Evolutionary conservation across 2,797 vertebrate species (phyloP), one percentile per base, ranked within the genome.

Genomic region (Myotis daubentonii): DNA sequence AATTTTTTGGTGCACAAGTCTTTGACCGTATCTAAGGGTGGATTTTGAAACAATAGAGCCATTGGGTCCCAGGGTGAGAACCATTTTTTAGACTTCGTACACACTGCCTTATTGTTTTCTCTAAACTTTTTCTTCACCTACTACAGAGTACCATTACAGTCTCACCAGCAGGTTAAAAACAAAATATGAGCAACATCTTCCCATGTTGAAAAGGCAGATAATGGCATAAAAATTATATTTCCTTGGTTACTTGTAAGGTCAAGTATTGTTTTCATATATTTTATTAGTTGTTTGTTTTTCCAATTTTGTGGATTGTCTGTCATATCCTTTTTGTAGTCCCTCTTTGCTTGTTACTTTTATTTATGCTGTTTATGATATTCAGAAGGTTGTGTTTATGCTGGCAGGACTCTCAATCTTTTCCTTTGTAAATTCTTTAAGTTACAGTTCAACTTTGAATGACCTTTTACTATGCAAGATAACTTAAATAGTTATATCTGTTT

Each of bases 341-440:
- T 6, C 0, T n/a, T 87, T 57, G 28, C n/a, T 12, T 75, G 0
- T 92, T 47, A 6, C 30, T 74, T 85, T 76, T 71, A 74, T 33
- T 89, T 76, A 60, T 30, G 25, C 6, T n/a, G 7, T 79, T 92
- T 68, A 23, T 28, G 71, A 62, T 13, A 6, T 38, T 62, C 9
- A 70, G 19, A 72, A 70, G 65, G 30, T 79, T 65, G 47, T 83
- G 79, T 79, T 89, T 75, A 38, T 70, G 8, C 0, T 23, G n/a
- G 44, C 11, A 60, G 71, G 3, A 15, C 38, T 47, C n/a, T 87
- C 5, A 5, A 0, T 47, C 53, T 72, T 89, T 89, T 66, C 19
- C 75, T 80, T 86, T 57, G 38, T 74, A 33, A 80, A 91, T 93
- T 89, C 70, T 90, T 53, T 51, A 41, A 55, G 51, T 80, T 72